Conservation (phyloP, 2,888 invertebrate genomes). For the Athrips mouffetella region DNA sequence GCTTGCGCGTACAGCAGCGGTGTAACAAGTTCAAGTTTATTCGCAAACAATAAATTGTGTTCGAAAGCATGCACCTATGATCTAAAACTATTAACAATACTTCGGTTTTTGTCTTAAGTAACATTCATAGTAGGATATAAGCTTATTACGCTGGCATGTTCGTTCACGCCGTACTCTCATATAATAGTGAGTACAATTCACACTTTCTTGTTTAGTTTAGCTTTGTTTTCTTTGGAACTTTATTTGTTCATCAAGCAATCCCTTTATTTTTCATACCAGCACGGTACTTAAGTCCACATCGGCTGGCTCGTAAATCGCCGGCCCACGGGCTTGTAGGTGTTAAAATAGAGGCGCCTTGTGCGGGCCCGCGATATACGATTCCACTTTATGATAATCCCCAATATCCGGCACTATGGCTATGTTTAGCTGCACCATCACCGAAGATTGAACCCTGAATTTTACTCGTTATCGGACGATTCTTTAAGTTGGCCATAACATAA, state of each 20-base stretch:
- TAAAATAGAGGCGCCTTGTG: conserved; percentile 75
- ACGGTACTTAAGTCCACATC: conserved; percentile 1
- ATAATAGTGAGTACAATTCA: too few relatives aligned
- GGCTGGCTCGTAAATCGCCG: conserved; percentile 60
- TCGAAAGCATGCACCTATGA: too few relatives aligned
- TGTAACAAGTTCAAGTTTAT: too few relatives aligned
- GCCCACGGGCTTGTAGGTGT: conserved; percentile 70
- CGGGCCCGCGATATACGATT: conserved; percentile 63
- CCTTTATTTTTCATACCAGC: conserved; percentile 10
- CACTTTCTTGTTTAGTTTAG: neutral
- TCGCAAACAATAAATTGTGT: too few relatives aligned
- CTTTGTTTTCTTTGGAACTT: conserved; percentile 5
- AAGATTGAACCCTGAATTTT: conserved; percentile 33
- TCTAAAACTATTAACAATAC: too few relatives aligned
- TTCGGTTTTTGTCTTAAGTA: too few relatives aligned
- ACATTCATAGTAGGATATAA: neutral
- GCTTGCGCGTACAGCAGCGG: neutral
- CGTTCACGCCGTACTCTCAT: too few relatives aligned
- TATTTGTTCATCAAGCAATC: conserved; percentile 5
- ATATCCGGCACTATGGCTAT: conserved; percentile 73
- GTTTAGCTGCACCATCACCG: conserved; percentile 53
- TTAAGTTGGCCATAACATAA: too few relatives aligned
- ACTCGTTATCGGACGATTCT: neutral
- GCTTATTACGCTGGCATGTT: too few relatives aligned
- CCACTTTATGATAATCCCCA: conserved; percentile 76